Conservation (phyloP, 2,797 vertebrate species). For the Cuniculus paca region DNA sequence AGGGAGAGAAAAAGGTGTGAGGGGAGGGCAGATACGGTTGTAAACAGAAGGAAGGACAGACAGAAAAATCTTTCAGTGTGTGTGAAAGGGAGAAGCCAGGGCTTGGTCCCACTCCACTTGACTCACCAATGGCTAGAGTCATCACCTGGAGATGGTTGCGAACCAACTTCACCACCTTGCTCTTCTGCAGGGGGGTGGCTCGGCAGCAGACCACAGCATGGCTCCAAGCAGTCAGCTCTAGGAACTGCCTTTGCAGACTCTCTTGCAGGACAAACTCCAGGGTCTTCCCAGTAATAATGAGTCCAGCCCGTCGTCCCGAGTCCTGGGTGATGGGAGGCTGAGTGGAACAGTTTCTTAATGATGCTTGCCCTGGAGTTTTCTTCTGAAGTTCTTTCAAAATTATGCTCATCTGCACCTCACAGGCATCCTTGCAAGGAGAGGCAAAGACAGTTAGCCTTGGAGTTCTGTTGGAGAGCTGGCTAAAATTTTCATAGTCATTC, state of each 20-base stretch:
- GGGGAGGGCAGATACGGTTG: neutral
- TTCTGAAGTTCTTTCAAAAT: slow-evolving; percentile 89
- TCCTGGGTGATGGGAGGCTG: neutral
- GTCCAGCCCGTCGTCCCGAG: slow-evolving; percentile 85
- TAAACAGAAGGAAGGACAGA: neutral
- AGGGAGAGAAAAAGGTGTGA: too few relatives aligned
- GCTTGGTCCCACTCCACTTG: neutral
- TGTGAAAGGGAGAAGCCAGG: rapidly evolving
- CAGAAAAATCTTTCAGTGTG: neutral
- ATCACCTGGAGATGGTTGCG: slow-evolving; percentile 92
- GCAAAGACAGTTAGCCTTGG: neutral
- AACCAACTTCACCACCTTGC: slow-evolving; percentile 94
- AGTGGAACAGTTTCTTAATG: neutral
- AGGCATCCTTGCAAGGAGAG: slow-evolving; percentile 90
- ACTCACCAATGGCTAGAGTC: slow-evolving; percentile 96
- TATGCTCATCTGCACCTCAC: slow-evolving; percentile 88
- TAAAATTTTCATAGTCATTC: neutral
- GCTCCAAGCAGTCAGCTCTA: slow-evolving; percentile 92
- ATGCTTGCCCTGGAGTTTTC: rapidly evolving
- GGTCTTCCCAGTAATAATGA: slow-evolving; percentile 94
- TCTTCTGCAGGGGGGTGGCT: slow-evolving; percentile 97
- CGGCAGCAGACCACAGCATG: slow-evolving; percentile 96
- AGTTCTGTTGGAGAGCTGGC: neutral
- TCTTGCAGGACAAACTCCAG: slow-evolving; percentile 93
- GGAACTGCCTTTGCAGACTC: slow-evolving; percentile 90